Percentiles rank a stretch among this genome's conserved stretches.
phyloP scores from a whole-genome alignment of 2,888 invertebrate genomes.

The Colletes collaris region DNA sequence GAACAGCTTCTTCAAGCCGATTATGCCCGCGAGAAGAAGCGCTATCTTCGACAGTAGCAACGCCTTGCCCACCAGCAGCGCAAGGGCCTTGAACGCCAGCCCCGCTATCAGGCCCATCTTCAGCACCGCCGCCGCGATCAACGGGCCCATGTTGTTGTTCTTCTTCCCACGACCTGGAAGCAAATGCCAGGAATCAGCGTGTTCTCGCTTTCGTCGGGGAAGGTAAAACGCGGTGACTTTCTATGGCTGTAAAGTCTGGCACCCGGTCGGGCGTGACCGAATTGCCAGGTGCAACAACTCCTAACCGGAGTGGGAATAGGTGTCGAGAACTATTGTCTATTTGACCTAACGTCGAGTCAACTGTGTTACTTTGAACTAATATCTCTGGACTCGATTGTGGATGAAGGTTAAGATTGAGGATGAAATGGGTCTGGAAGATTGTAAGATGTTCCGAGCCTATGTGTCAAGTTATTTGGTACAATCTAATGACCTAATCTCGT shows the following conservation, averaged over 20 bases:
- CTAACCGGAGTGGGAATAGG: too few relatives aligned
- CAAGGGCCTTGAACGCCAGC: constrained; percentile 91
- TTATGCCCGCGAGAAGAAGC: constrained; percentile 90
- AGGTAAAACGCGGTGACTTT: constrained; percentile 44
- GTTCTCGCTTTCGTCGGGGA: constrained; percentile 51
- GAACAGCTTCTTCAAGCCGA: constrained; percentile 92
- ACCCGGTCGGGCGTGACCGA: constrained; percentile 6
- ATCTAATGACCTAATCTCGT: too few relatives aligned
- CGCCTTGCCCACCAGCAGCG: constrained; percentile 93
- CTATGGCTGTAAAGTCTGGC: constrained; percentile 45
- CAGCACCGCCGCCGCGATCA: constrained; percentile 90
- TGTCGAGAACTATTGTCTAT: too few relatives aligned
- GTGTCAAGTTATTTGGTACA: too few relatives aligned
- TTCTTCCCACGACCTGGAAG: constrained; percentile 88
- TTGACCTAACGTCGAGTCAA: too few relatives aligned
- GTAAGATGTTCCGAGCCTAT: too few relatives aligned
- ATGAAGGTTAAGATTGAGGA: too few relatives aligned
- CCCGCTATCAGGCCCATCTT: constrained; percentile 93
- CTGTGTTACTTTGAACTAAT: too few relatives aligned
- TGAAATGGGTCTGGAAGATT: too few relatives aligned
- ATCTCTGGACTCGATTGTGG: too few relatives aligned
- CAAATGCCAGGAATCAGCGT: neutral
- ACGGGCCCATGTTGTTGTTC: constrained; percentile 89
- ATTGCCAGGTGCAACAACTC: neutral
- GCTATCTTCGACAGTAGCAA: constrained; percentile 93